Evolutionary conservation across 1,140 invertebrate species (phyloP).

Genomic region (Zaprionus kolodkinae): DNA sequence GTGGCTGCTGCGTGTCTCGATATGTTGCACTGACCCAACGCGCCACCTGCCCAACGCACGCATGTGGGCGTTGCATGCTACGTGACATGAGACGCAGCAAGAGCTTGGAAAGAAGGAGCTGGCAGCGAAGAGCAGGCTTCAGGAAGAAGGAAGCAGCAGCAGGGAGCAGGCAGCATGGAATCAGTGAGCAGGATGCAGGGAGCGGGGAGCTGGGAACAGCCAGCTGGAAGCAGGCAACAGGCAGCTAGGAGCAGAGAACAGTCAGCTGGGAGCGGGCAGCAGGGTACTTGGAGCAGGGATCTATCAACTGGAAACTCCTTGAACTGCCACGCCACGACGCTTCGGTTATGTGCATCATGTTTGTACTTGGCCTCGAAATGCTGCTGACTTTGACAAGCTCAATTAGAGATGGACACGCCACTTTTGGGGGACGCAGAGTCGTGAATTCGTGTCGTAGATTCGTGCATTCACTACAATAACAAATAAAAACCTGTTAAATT

Average conservation of each 20-base stretch:
- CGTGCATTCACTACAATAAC: conserved; percentile 49
- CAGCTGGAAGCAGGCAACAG: background rate
- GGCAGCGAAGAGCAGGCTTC: background rate
- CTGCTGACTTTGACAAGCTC: conserved; percentile 70
- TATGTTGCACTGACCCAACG: conserved; percentile 44
- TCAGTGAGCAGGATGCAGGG: too few species aligned
- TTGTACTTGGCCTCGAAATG: conserved; percentile 12
- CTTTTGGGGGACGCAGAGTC: background rate
- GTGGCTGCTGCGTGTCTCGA: conserved; percentile 33
- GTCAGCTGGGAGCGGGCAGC: background rate
- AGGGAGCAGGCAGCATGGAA: too few species aligned
- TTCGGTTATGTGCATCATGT: conserved; percentile 32
- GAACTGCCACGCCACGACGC: conserved; percentile 11
- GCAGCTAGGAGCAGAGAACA: too few species aligned
- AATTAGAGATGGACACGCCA: conserved; percentile 59
- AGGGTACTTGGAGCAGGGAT: too few species aligned
- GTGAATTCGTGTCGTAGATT: too few species aligned
- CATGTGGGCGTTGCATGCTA: conserved; percentile 23
- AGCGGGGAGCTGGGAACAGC: background rate
- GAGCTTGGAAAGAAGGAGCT: too few species aligned
- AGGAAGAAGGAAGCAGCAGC: too few species aligned
- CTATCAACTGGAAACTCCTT: conserved; percentile 9
- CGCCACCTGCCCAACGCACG: conserved; percentile 39
- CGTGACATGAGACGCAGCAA: conserved; percentile 44
- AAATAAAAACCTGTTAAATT: conserved; percentile 70